Conservation (phyloP, 2,797 vertebrate genomes). For the Chiloscyllium punctatum region DNA sequence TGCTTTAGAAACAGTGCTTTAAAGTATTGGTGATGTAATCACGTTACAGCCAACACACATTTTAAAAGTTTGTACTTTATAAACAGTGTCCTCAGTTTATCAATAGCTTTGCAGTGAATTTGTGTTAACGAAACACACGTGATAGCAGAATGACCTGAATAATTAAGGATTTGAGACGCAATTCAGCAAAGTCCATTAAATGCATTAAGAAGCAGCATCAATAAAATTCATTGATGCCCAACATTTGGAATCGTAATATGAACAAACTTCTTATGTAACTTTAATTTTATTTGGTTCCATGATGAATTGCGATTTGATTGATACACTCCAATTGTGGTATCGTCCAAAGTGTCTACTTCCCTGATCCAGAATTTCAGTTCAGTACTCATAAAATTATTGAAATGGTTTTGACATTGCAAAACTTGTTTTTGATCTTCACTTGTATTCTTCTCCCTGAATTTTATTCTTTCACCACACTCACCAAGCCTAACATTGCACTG, state of each 20-base stretch:
- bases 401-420: background rate
- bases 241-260: background rate
- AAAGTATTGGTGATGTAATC: too few species aligned
- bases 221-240: background rate
- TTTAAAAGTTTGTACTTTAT: too few species aligned
- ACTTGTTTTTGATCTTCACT: background rate
- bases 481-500: background rate
- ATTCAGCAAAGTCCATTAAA: background rate
- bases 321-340: too few species aligned
- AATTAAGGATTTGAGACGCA: background rate
- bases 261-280: background rate
- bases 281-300: background rate
- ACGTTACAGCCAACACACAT: too few species aligned
- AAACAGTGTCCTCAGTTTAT: too few species aligned
- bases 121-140: too few species aligned
- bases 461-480: background rate
- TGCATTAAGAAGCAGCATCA: background rate
- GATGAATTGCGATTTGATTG: too few species aligned
- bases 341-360: background rate
- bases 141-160: too few species aligned
- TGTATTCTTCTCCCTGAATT: background rate
- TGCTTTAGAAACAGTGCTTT: too few species aligned
- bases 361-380: background rate
- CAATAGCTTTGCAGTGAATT: too few species aligned
- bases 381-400: background rate